Evolutionary conservation across 92 coral and sea anemone species (phyloP), one percentile per base, ranked within the genome.

Genomic region (Palythoa grandis): DNA sequence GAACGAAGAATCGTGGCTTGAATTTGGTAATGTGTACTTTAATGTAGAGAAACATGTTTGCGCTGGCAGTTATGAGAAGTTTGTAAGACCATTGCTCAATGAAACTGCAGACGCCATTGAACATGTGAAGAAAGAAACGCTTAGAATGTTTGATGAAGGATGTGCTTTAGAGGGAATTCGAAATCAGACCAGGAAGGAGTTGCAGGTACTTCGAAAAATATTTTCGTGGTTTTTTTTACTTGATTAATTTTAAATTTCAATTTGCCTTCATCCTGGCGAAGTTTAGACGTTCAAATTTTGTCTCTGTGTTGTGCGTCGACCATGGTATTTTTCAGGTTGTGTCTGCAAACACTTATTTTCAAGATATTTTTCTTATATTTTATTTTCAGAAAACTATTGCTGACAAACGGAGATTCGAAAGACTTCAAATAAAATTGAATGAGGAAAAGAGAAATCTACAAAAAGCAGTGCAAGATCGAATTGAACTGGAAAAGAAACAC

Each of bases 1-100:
- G 88, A 83, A 83, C 71, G 47, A 78, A 1, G 47, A 71, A 11
- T 84, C 84, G 14, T 89, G 79, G 91, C 85, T 71, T 22, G 88
- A 89, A 3, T 89, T 89, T 35, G 91, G 91, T 19, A 85, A 89
- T 71, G 89, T 77, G 7, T 89, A 89, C 69, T 72, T 88, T 72
- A 70, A 53, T 53, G 85, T 88, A 12, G 91, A 89, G 25, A 84
- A 89, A 65, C 88, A 88, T 71, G 71, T 89, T 4, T 89, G 91
- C 68, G 85, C 70, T 16, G 43, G 86, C 15, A 87, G 82, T 23
- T 48, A 77, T 83, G 77, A 89, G 67, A 69, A 84, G 52, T 68
- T 77, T 16, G 86, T 89, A 0, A 56, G 52, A 19, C 88, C 91
- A 29, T 61, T 84, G 52, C 56, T 63, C 4, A 17, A 20, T 6